phyloP scores from a whole-genome alignment of 92 coral and sea anemone genomes.

The Pocillopora meandrina region DNA sequence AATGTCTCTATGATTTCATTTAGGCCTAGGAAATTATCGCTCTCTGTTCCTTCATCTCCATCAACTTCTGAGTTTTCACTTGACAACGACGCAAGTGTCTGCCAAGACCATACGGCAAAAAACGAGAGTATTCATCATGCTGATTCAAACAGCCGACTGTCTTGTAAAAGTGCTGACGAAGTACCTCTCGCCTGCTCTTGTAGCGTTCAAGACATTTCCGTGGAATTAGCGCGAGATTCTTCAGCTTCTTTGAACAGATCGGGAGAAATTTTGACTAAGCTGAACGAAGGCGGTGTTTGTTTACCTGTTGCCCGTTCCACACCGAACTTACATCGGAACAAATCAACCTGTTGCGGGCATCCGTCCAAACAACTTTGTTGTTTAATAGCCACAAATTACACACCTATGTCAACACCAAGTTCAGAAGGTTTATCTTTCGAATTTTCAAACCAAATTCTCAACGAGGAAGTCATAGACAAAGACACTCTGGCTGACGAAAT shows the following conservation, averaged over 20 bases:
- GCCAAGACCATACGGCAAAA: not conserved
- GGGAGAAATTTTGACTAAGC: not conserved
- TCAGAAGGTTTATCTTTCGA: constrained; percentile 16
- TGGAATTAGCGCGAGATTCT: not conserved
- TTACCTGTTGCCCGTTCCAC: not conserved
- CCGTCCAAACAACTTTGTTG: constrained; percentile 34
- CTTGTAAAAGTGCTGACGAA: not conserved
- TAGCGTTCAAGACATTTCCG: not conserved
- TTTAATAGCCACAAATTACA: constrained; percentile 22
- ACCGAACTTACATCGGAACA: constrained; percentile 9
- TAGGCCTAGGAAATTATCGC: not conserved
- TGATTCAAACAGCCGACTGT: not conserved
- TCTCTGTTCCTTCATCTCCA: not conserved
- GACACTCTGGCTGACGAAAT: not conserved
- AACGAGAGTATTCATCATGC: not conserved
- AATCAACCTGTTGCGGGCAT: not conserved
- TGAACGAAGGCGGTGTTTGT: not conserved
- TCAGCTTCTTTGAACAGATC: not conserved
- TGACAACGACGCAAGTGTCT: not conserved
- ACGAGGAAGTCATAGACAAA: not conserved
- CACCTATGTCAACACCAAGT: constrained; percentile 14
- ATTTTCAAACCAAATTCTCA: constrained; percentile 21
- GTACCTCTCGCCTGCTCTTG: not conserved
- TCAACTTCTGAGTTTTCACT: not conserved
- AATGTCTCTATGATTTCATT: not conserved